Base-by-base conservation (phyloP, 2,888 invertebrate species). In the Spilarctia lutea region DNA sequence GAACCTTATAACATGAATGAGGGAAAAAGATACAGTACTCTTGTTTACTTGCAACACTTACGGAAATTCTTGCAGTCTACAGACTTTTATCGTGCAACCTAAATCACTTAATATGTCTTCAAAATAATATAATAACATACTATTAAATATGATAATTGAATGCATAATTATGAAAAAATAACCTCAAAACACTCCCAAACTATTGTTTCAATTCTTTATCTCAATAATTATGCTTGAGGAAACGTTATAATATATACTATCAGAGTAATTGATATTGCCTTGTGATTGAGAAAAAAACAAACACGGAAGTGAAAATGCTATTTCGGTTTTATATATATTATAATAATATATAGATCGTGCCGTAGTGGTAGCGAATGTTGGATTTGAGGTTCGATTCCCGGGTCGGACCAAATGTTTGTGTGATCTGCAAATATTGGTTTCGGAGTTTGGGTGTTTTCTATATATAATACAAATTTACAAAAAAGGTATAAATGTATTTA, bases 231-330 rank as follows among this genome's bases (percentile, higher is more conserved):
- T 11, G 71, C 71, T 45, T 35, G 81, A 83, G 82, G 83, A 86
- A 83, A 80, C 78, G 81, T 81, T 79, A 75, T 79, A 78, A 84
- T 79, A 74, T 75, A 74, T 75, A 84, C 79, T 67, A 71, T 73
- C 56, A 74, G 74, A 52, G 75, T 85, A 83, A 81, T 81, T 77
- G 85, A 30, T 76, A 68, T 77, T 83, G 77, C 86, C 84, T 87
- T 84, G 85, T 74, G 73, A 78, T 74, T 83, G 84, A 86, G 86
- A 88, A 86, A 88, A 86, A 88, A 87, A 89, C 88, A 85, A 79
- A 89, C 79, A 83, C 85, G 87, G 86, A 89, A 85, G 85, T 88
- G 86, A 88, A 87, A 86, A 86, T 85, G 82, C 10, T 83, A 79
- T 85, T 85, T 79, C 87, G 87, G 89, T 56, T 42, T 45, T 33